phyloP scores from a whole-genome alignment of 2,113 vertebrate species.

The Catagonus wagneri region DNA sequence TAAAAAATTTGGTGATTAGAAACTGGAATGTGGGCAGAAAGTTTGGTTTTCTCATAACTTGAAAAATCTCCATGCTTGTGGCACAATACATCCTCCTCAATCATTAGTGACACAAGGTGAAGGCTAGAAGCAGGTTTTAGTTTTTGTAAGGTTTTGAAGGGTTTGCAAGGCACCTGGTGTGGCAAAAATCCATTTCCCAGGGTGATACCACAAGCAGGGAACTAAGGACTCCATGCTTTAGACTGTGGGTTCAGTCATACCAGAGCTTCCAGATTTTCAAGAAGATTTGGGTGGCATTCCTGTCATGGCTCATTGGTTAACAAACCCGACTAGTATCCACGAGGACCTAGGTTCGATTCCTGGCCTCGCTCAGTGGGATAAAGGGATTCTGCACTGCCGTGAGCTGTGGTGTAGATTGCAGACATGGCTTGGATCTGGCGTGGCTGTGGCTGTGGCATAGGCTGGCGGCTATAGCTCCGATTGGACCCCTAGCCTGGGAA shows the following conservation, averaged over 20 bases:
- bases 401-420: no score
- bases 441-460: no score
- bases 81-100: neutral
- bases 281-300: neutral
- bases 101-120: neutral
- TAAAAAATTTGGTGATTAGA: neutral
- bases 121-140: neutral
- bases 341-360: no score
- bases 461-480: no score
- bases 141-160: neutral
- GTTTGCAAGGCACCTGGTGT: neutral
- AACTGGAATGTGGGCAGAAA: neutral
- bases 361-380: no score
- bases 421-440: no score
- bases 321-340: no score
- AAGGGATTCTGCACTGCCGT: no score
- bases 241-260: neutral
- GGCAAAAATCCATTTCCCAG: neutral
- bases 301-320: no score
- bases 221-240: fast-evolving
- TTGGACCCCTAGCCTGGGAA: no score
- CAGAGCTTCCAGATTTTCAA: neutral
- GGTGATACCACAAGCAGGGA: fast-evolving
- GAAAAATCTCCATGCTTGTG: neutral
- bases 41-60: neutral